Evolutionary conservation across 2,113 vertebrate species (phyloP).

Genomic region (Oreochromis spilurus): DNA sequence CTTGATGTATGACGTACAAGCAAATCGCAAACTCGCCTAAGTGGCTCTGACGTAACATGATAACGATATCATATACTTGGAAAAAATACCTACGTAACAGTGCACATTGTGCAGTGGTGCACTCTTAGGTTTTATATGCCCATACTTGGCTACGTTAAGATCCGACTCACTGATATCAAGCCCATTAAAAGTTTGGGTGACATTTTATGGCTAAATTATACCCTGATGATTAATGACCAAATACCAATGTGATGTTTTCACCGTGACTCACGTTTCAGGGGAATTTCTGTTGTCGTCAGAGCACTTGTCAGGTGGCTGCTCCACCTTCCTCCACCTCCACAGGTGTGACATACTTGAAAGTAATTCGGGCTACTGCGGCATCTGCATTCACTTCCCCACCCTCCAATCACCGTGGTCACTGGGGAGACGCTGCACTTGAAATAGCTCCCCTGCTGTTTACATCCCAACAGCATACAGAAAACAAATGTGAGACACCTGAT

Average conservation of each 20-base stretch:
- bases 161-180: neutral
- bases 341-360: constrained; percentile 49
- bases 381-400: neutral
- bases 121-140: neutral
- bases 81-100: neutral
- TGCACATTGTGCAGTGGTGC: neutral
- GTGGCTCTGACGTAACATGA: neutral
- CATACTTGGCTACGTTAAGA: neutral
- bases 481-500: constrained; percentile 1
- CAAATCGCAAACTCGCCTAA: neutral
- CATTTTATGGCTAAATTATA: neutral
- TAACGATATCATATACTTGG: neutral
- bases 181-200: neutral
- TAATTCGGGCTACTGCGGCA: constrained; percentile 5
- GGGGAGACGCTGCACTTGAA: constrained; percentile 33
- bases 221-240: neutral
- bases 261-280: constrained; percentile 36
- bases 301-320: constrained; percentile 3
- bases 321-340: neutral
- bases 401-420: constrained; percentile 26
- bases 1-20: neutral
- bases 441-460: constrained; percentile 34
- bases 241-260: neutral
- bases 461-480: neutral
- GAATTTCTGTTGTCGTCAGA: constrained; percentile 45